A percentile compares a stretch with the other conserved stretches of the same genome.
Evolutionary conservation across 2,113 vertebrate species (phyloP).

Genomic region (Oryzias celebensis): DNA sequence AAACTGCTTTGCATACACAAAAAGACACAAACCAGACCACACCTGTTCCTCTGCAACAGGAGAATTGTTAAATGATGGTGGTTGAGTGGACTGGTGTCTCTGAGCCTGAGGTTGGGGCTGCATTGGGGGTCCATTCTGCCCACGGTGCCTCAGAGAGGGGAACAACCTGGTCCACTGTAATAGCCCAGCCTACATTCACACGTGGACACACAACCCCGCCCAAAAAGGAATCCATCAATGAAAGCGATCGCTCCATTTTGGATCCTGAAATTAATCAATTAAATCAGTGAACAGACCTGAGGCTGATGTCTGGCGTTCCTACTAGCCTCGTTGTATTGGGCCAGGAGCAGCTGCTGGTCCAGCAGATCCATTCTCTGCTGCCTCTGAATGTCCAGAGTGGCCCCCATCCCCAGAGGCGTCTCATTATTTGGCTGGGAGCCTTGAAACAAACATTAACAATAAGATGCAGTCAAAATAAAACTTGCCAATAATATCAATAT

Average conservation of each 20-base stretch:
- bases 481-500: too few relatives aligned
- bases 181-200: constrained; percentile 77
- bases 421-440: constrained; percentile 83
- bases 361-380: constrained; percentile 92
- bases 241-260: too few relatives aligned
- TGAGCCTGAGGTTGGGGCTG: constrained; percentile 73
- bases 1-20: background rate
- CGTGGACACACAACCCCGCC: too few relatives aligned
- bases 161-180: constrained; percentile 92
- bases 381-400: constrained; percentile 94
- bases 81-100: constrained; percentile 50
- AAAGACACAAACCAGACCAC: constrained; percentile 22
- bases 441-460: constrained; percentile 8
- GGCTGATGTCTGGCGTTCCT: constrained; percentile 82
- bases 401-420: constrained; percentile 90
- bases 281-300: constrained; percentile 39
- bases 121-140: constrained; percentile 70
- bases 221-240: too few relatives aligned
- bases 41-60: constrained; percentile 93
- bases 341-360: constrained; percentile 91
- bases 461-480: background rate
- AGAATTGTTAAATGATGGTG: constrained; percentile 63
- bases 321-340: constrained; percentile 86
- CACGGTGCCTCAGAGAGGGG: constrained; percentile 84
- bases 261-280: background rate